These are phyloP conservation scores for Sisyra nigra DNA, from an alignment of 2,888 invertebrate species.

Conservation along the genomic window DNA sequence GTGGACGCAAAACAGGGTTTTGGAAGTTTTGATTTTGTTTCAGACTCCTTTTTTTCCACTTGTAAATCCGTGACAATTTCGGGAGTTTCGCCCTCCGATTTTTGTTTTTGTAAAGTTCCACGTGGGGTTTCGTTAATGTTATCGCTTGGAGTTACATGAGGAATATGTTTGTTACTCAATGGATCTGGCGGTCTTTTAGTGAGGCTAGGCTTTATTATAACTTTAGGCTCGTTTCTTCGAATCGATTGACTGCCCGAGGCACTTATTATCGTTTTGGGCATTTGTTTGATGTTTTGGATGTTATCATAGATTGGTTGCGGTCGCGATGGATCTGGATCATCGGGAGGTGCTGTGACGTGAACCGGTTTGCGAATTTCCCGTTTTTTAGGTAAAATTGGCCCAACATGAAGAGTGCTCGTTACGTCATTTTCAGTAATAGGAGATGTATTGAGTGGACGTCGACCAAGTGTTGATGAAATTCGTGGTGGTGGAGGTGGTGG, in stretches of 20 bases:
- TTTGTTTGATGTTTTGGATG: slow-evolving; percentile 16
- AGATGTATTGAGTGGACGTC: slow-evolving; percentile 27
- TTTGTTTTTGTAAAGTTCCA: background rate
- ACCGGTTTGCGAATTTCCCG: slow-evolving; percentile 13
- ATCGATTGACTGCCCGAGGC: slow-evolving; percentile 28
- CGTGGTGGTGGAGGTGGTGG: slow-evolving; percentile 64
- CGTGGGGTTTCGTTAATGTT: slow-evolving; percentile 1
- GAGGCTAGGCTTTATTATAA: slow-evolving; percentile 41
- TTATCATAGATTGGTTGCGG: slow-evolving; percentile 21
- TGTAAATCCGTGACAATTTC: background rate
- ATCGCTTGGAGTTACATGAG: slow-evolving; percentile 30
- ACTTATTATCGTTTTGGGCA: slow-evolving; percentile 35
- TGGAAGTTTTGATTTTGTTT: slow-evolving; percentile 8
- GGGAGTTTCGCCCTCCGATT: background rate
- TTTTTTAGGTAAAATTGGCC: slow-evolving; percentile 32
- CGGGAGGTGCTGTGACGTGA: slow-evolving; percentile 5
- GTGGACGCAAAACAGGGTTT: slow-evolving; percentile 13
- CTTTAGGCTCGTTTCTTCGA: slow-evolving; percentile 34
- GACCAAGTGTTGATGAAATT: slow-evolving; percentile 47
- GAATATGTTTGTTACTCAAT: slow-evolving; percentile 23
- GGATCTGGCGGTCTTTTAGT: slow-evolving; percentile 20
- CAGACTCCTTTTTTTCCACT: background rate
- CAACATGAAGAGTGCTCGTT: slow-evolving; percentile 35
- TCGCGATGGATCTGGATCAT: slow-evolving; percentile 8
- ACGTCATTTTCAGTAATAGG: slow-evolving; percentile 32